Evolutionary conservation across 2,113 vertebrate species (phyloP), one percentile per base, ranked within the genome.

Genomic region (Hystrix brachyura): DNA sequence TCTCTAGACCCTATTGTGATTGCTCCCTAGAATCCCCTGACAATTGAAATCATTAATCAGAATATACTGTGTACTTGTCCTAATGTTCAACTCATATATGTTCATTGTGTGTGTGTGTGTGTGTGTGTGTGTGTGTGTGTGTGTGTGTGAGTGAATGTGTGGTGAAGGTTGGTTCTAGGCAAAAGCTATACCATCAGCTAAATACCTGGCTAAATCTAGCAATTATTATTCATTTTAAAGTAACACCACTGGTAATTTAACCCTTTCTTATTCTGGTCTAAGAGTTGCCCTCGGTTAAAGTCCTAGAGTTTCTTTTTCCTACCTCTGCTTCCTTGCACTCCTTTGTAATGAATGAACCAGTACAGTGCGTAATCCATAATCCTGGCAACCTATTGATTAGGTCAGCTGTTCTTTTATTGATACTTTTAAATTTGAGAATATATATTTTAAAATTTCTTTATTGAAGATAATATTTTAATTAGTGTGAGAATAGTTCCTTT

Each of bases 181-280:
- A 53, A 53, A 48, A 53, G 15, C 13, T 79, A 3, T 32, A 11
- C 15, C 29, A 79, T 8, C 15, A 79, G 48, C 6, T 53, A 34
- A 53, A 34, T 32, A 7, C 29, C 14, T 79, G 48, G 97, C 19
- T 96, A 91, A 95, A 86, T 97, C 71, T 96, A 90, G 55, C 8
- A 65, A 84, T 97, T 97, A 96, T 91, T 51, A 72, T 96, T 94
- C 94, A 53, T 93, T 96, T 80, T 27, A 90, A 96, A 78, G 62
- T 38, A 95, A 94, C 79, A 4, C 64, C 95, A 57, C 65, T 62
- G 32, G n/a, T 60, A 93, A 76, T 97, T 94, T 95, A 81, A 94
- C 95, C 76, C 82, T 60, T 55, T 46, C 1, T 3, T 76, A n/a
- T 32, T 86, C 6, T 8, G 32, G 71, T 76, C 87, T 92, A 67